A percentile compares a stretch with the other conserved stretches of the same genome.
Conservation (phyloP, 1,140 invertebrate species). For the Zaprionus capensis region DNA sequence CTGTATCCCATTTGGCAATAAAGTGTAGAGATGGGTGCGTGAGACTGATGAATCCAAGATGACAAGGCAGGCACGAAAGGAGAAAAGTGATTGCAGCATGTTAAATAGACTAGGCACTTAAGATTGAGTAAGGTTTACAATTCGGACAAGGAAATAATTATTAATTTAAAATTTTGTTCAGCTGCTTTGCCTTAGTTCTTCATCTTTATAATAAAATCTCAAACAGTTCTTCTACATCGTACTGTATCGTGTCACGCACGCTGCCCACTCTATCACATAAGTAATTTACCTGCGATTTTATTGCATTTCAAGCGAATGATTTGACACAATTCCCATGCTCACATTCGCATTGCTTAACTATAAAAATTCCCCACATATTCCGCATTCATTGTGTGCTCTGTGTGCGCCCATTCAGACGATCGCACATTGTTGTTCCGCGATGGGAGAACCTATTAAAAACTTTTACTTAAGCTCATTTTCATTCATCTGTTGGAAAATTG, state of each 20-base stretch:
- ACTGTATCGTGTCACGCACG: neutral
- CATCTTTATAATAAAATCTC: neutral
- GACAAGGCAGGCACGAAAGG: neutral
- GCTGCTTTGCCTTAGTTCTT: neutral
- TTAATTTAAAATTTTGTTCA: neutral
- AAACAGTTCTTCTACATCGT: neutral
- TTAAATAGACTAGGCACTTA: neutral
- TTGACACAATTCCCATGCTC: slow-evolving; percentile 22
- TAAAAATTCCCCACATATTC: slow-evolving; percentile 14
- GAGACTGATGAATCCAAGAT: neutral
- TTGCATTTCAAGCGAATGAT: slow-evolving; percentile 21
- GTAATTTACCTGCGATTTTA: slow-evolving; percentile 23
- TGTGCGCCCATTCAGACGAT: neutral
- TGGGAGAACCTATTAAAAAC: slow-evolving; percentile 30
- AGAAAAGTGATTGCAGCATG: neutral
- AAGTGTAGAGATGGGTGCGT: slow-evolving; percentile 15
- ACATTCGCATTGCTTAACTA: slow-evolving; percentile 1
- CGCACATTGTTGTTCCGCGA: slow-evolving; percentile 6
- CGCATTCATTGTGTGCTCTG: slow-evolving; percentile 1
- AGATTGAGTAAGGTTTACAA: neutral
- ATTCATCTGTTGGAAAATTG: slow-evolving; percentile 33
- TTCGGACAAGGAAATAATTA: neutral
- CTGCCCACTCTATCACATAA: neutral
- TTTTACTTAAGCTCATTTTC: slow-evolving; percentile 31
- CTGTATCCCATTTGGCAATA: slow-evolving; percentile 15